Base-by-base conservation (phyloP, 1,140 invertebrate species). In the Leptinotarsa texana region DNA sequence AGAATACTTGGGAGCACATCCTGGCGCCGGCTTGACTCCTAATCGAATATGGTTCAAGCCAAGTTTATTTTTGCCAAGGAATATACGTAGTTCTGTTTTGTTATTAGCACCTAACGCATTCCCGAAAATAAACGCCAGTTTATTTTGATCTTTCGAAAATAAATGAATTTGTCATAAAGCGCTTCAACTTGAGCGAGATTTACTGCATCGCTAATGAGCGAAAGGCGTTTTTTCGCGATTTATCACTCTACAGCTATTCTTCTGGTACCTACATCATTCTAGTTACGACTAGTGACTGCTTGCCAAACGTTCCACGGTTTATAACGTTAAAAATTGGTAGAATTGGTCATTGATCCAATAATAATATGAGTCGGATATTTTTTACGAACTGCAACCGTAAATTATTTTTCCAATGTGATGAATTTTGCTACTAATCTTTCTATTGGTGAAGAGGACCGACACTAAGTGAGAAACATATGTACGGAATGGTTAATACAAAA, bases 1-100 rank as follows among this genome's bases (percentile, higher is more conserved):
- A 11, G 33, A 42, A 42, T 42, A 11, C 33, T 42, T 42, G 33
- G 33, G 8, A 42, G 17, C 6, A 57, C 51, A 57, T 57, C 33
- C 8, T 57, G 51, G 51, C 51, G 51, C 17, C 51, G 51, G 51
- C 51, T 57, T 11, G 2, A 42, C 33, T 42, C 15, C 51, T 57
- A 4, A 6, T 57, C 51, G 51, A 57, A 57, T 57, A 57, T 13
- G 51, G 51, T 6, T 57, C 51, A 57, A 57, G 51, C 51, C 51
- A 57, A 57, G 51, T 57, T 57, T 57, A 57, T 57, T 57, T 57
- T 57, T 4, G 51, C 15, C 51, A 6, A 4, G 15, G 4, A 17
- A 57, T 57, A 57, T 57, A 57, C 51, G 17, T 57, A 57, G 51
- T 57, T 57, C 51, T 57, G 51, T 57, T 57, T 57, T 57, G 51